Evolutionary conservation across 2,888 invertebrate genomes (phyloP).

Genomic region (Thecocarcelia acutangulata): DNA sequence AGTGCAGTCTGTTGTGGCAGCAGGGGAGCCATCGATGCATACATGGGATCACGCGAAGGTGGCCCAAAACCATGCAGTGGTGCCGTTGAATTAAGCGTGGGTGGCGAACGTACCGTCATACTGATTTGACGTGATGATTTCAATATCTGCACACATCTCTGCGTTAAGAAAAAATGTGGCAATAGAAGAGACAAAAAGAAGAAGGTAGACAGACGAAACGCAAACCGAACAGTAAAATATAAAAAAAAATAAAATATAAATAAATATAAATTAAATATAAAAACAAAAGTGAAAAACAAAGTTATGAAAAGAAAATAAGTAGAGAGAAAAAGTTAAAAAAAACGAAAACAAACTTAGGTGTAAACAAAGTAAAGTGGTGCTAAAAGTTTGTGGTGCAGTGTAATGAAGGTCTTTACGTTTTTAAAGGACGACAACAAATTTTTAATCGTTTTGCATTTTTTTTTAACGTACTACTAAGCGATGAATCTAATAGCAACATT

Average conservation of each 20-base stretch:
- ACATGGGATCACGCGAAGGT: constrained; percentile 81
- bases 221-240: constrained; percentile 71
- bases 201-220: constrained; percentile 75
- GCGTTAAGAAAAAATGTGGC: constrained; percentile 82
- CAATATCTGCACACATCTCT: constrained; percentile 88
- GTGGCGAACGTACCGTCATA: constrained; percentile 93
- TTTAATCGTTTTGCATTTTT: constrained; percentile 1
- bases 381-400: constrained; percentile 48
- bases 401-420: constrained; percentile 4
- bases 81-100: constrained; percentile 84
- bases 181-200: constrained; percentile 81
- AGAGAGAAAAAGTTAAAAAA: constrained; percentile 41
- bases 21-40: constrained; percentile 80
- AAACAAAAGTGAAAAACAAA: constrained; percentile 51
- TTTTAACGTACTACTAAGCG: not conserved
- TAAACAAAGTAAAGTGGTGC: constrained; percentile 33
- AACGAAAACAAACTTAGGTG: not conserved
- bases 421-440: constrained; percentile 25
- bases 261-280: constrained; percentile 60
- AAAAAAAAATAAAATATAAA: constrained; percentile 15
- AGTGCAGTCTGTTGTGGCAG: constrained; percentile 76
- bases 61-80: constrained; percentile 83
- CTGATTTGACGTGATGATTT: constrained; percentile 93
- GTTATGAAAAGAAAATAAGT: constrained; percentile 40
- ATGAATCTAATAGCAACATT: not conserved